Evolutionary conservation across 1,140 invertebrate genomes (phyloP).

Genomic region (Druon quercuslanigerum): DNA sequence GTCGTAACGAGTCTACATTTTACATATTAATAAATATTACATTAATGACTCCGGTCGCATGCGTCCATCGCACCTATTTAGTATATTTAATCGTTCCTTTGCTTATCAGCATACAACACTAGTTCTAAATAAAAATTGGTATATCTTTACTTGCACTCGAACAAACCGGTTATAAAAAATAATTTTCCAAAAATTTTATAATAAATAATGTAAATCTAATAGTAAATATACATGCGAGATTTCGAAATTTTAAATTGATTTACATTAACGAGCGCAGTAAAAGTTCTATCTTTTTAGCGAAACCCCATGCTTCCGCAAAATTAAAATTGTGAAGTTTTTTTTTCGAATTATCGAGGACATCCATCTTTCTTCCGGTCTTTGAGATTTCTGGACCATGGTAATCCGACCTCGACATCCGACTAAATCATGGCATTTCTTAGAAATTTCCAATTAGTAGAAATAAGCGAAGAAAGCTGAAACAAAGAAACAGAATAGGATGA

Average conservation of each 20-base stretch:
- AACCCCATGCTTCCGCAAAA: neutral
- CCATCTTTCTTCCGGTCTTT: neutral
- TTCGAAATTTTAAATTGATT: neutral
- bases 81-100: neutral
- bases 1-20: constrained; percentile 1
- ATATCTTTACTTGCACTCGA: neutral
- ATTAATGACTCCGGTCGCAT: constrained; percentile 50
- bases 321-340: constrained; percentile 12
- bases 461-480: constrained; percentile 66
- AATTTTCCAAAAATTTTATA: no score
- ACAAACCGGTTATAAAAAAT: no score
- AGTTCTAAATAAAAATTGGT: neutral
- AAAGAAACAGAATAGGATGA: constrained; percentile 31
- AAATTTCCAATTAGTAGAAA: constrained; percentile 60
- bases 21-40: constrained; percentile 49
- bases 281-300: neutral
- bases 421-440: constrained; percentile 27
- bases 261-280: neutral
- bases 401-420: constrained; percentile 9
- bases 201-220: no score
- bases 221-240: no score
- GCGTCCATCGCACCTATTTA: constrained; percentile 24
- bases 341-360: constrained; percentile 9
- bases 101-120: constrained; percentile 1
- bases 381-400: neutral